These are phyloP conservation scores for Gari tellinella DNA, from an alignment of 2,888 invertebrate genomes.

Conservation along the genomic window DNA sequence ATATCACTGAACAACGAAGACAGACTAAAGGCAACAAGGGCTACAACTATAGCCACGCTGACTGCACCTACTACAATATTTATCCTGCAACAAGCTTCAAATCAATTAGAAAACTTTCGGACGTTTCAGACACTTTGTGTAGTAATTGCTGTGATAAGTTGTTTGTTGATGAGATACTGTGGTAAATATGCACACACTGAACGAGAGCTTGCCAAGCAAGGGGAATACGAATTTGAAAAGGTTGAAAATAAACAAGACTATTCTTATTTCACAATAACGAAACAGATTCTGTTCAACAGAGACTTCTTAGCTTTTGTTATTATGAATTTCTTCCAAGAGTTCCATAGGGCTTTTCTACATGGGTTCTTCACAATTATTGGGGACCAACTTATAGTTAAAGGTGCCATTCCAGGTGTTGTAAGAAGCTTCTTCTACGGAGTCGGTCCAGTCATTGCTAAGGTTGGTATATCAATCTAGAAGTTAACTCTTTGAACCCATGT, in stretches of 20 bases:
- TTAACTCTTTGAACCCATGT: too few relatives aligned
- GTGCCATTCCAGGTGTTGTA: constrained; percentile 59
- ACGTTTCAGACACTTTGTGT: constrained; percentile 79
- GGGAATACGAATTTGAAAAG: constrained; percentile 12
- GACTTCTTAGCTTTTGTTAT: constrained; percentile 79
- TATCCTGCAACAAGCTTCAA: constrained; percentile 75
- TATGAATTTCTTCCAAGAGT: constrained; percentile 78
- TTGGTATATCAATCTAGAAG: constrained; percentile 39
- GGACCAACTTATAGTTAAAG: constrained; percentile 72
- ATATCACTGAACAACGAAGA: constrained; percentile 77
- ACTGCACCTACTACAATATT: constrained; percentile 73
- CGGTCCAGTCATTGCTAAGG: constrained; percentile 64
- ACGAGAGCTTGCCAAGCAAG: constrained; percentile 66
- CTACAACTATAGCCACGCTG: constrained; percentile 73
- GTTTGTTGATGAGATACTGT: constrained; percentile 71
- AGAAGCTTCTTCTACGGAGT: constrained; percentile 76
- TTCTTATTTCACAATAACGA: constrained; percentile 64
- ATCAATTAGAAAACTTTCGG: constrained; percentile 78
- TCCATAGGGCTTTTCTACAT: constrained; percentile 69
- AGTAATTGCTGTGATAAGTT: constrained; percentile 74
- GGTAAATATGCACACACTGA: constrained; percentile 75
- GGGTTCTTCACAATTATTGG: constrained; percentile 77
- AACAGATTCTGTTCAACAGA: constrained; percentile 71
- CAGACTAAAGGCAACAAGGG: constrained; percentile 82
- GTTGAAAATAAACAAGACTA: constrained; percentile 43